Evolutionary conservation across 2,888 invertebrate species (phyloP).

Genomic region (Gisinianus flammeolus): DNA sequence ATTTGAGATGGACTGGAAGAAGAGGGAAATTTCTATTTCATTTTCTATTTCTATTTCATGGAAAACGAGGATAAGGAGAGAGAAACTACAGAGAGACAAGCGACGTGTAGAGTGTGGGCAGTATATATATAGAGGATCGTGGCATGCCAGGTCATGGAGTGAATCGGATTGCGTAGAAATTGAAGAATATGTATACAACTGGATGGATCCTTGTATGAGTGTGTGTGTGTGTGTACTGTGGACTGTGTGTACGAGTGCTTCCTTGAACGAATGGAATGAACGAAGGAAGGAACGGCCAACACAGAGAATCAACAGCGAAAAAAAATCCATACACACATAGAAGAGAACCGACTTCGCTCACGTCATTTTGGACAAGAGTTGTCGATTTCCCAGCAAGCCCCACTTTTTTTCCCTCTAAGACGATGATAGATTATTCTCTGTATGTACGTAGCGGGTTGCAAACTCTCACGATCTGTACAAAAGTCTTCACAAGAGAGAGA

Average conservation of each 20-base stretch:
- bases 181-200: conserved; percentile 20
- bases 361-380: conserved; percentile 55
- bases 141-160: conserved; percentile 7
- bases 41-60: background rate
- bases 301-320: conserved; percentile 31
- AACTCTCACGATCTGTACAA: conserved; percentile 38
- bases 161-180: conserved; percentile 32
- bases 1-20: background rate
- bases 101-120: background rate
- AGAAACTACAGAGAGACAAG: background rate
- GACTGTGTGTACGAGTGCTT: background rate
- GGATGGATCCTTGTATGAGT: background rate
- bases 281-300: background rate
- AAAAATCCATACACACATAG: conserved; percentile 33
- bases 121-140: background rate
- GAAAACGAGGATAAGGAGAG: background rate
- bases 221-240: too few relatives aligned
- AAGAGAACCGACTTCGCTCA: conserved; percentile 40
- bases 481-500: conserved; percentile 31
- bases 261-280: background rate
- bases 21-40: conserved; percentile 5
- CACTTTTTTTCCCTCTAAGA: conserved; percentile 48
- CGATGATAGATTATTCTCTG: conserved; percentile 58
- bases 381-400: conserved; percentile 56
- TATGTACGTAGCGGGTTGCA: conserved; percentile 39